phyloP scores from a whole-genome alignment of 2,888 invertebrate genomes.

The Lasioglossum morio region DNA sequence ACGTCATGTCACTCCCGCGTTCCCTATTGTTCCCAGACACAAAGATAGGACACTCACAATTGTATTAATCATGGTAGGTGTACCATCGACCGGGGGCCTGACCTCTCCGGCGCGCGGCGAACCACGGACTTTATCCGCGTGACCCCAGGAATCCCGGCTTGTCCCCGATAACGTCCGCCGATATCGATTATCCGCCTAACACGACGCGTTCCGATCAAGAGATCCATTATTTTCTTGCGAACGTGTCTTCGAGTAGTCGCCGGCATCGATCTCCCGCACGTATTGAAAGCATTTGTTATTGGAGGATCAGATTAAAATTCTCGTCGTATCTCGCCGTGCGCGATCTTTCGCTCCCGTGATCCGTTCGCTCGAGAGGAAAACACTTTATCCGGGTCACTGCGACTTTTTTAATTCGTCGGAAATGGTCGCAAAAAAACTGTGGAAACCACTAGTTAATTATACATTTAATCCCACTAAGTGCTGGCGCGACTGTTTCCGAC shows the following conservation, averaged over 20 bases:
- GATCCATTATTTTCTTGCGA: slow-evolving; percentile 54
- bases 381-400: background rate
- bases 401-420: background rate
- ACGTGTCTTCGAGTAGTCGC: slow-evolving; percentile 30
- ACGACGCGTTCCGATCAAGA: slow-evolving; percentile 36
- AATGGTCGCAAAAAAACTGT: no score
- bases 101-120: slow-evolving; percentile 37
- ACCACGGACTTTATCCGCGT: slow-evolving; percentile 42
- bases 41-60: slow-evolving; percentile 61
- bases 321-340: background rate
- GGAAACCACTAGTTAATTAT: no score
- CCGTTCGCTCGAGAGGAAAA: background rate
- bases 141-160: slow-evolving; percentile 41
- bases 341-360: background rate
- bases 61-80: slow-evolving; percentile 67
- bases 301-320: slow-evolving; percentile 16
- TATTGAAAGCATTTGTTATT: slow-evolving; percentile 37
- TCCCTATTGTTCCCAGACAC: slow-evolving; percentile 70
- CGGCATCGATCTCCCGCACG: slow-evolving; percentile 31
- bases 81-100: slow-evolving; percentile 33
- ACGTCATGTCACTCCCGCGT: slow-evolving; percentile 65
- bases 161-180: slow-evolving; percentile 39
- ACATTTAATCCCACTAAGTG: background rate
- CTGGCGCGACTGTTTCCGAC: background rate
- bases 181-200: slow-evolving; percentile 60